Evolutionary conservation across 2,113 vertebrate genomes (phyloP).

Genomic region (Eulemur rufifrons): DNA sequence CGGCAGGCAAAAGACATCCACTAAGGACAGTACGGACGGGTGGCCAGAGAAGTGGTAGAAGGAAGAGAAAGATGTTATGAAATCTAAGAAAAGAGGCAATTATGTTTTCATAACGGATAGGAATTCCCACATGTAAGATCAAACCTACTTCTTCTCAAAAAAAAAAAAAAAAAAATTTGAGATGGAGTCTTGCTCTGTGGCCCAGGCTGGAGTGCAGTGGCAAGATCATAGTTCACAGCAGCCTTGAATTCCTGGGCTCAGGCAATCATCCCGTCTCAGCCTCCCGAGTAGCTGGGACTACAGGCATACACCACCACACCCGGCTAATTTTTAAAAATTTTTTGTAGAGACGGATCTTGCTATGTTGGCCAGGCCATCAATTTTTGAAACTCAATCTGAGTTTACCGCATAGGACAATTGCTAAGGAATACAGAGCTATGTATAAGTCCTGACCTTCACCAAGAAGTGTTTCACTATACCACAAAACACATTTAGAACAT

Average conservation of each 20-base stretch:
- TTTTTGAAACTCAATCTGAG: not conserved
- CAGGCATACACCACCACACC: too few relatives aligned
- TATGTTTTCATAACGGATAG: not conserved
- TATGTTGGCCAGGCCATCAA: too few relatives aligned
- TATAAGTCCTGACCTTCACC: not conserved
- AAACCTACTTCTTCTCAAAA: not conserved
- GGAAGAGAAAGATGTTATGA: not conserved
- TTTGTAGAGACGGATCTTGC: too few relatives aligned
- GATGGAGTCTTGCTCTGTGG: too few relatives aligned
- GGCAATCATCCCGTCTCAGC: too few relatives aligned
- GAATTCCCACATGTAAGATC: not conserved
- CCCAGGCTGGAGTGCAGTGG: too few relatives aligned
- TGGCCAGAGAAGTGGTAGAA: not conserved
- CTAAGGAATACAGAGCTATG: not conserved
- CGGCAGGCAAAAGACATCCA: too few relatives aligned
- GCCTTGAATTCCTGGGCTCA: too few relatives aligned
- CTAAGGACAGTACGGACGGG: rapidly evolving
- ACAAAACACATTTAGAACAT: not conserved
- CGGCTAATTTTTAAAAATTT: too few relatives aligned
- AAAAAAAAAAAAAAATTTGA: too few relatives aligned
- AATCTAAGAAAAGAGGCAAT: not conserved
- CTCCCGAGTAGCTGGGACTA: too few relatives aligned
- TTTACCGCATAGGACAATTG: not conserved
- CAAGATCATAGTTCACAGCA: too few relatives aligned
- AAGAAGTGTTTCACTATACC: not conserved